A percentile compares a stretch with the other conserved stretches of the same genome.
These are phyloP conservation scores for Sardina pilchardus DNA, from an alignment of 2,113 vertebrate genomes.

Conservation along the genomic window DNA sequence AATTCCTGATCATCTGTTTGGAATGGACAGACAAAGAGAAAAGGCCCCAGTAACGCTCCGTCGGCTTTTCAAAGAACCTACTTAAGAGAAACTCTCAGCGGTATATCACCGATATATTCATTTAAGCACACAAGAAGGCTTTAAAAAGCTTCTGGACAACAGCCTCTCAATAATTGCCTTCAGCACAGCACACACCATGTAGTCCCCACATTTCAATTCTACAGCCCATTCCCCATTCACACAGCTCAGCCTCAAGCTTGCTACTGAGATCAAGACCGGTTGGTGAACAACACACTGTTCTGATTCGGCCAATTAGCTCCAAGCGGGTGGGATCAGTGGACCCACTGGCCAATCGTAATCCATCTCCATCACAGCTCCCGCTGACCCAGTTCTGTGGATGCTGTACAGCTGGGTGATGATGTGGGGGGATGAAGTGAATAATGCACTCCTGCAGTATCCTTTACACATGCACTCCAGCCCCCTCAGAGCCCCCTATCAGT, in stretches of 20 bases:
- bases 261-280: neutral
- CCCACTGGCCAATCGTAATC: constrained; percentile 1
- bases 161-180: neutral
- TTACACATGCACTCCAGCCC: neutral
- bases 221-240: neutral
- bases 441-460: neutral
- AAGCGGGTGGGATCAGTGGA: neutral
- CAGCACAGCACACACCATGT: neutral
- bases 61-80: neutral
- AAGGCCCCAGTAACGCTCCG: neutral
- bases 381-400: constrained; percentile 1
- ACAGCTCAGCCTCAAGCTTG: neutral
- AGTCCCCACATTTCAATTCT: neutral
- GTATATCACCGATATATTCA: too few relatives aligned
- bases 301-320: neutral
- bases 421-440: neutral
- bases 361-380: neutral
- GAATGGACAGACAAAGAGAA: neutral
- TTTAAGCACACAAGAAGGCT: too few relatives aligned
- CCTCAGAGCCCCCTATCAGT: neutral
- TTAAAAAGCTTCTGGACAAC: neutral
- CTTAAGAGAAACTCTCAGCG: neutral
- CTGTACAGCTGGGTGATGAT: neutral
- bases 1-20: too few relatives aligned
- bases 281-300: neutral